Conservation (phyloP, 2,888 invertebrate species). For the Hirtodrosophila confusa region DNA sequence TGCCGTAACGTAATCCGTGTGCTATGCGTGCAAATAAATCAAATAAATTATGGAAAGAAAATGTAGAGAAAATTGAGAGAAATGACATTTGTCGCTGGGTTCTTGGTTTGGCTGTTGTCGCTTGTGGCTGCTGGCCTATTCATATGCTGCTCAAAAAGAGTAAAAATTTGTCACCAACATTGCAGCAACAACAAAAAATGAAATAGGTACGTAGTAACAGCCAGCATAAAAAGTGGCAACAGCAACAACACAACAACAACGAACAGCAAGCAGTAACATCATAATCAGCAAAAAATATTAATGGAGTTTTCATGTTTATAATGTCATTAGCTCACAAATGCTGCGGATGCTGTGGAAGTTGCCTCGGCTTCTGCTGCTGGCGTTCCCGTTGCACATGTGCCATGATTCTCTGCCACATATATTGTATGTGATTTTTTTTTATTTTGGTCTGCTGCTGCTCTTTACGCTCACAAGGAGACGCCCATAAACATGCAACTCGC, state of each 20-base stretch:
- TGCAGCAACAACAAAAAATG: constrained; percentile 25
- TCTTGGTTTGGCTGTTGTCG: constrained; percentile 15
- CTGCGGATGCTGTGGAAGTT: constrained; percentile 67
- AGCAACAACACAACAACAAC: constrained; percentile 28
- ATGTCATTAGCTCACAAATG: constrained; percentile 82
- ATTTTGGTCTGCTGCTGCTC: constrained; percentile 36
- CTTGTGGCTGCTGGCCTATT: constrained; percentile 57
- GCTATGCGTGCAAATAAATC: constrained; percentile 77
- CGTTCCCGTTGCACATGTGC: constrained; percentile 67
- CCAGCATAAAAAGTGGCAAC: constrained; percentile 66
- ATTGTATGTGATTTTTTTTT: constrained; percentile 68
- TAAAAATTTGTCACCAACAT: constrained; percentile 42
- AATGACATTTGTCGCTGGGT: constrained; percentile 50
- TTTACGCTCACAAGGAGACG: constrained; percentile 63
- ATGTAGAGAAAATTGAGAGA: constrained; percentile 62
- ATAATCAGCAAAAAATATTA: constrained; percentile 78
- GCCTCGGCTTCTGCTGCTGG: constrained; percentile 19
- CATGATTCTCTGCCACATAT: constrained; percentile 75
- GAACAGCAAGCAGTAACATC: constrained; percentile 54
- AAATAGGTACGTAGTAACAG: constrained; percentile 42
- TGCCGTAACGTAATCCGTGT: constrained; percentile 42
- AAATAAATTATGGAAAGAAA: constrained; percentile 70
- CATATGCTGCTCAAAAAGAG: constrained; percentile 60
- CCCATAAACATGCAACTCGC: constrained; percentile 71
- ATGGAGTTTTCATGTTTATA: constrained; percentile 82